Conservation (phyloP, 1,140 invertebrate genomes). For the Lepidurus couesii region DNA sequence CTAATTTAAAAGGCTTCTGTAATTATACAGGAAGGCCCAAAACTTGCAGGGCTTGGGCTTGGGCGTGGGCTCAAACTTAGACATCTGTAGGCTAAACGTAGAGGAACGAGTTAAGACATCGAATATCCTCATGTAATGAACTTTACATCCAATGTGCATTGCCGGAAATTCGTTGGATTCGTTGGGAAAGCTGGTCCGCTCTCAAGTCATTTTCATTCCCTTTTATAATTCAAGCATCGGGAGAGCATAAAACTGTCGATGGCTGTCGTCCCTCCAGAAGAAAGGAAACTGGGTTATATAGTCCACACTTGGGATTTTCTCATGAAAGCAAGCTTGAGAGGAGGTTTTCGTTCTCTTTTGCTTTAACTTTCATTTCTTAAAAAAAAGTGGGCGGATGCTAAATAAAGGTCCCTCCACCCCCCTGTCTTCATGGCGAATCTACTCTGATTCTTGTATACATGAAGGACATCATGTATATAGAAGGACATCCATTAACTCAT, state of each 20-base stretch:
- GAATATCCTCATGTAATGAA: neutral
- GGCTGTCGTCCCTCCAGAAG: neutral
- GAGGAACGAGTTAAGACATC: neutral
- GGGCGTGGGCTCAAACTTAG: neutral
- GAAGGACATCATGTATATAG: neutral
- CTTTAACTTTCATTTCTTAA: neutral
- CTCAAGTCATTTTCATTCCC: neutral
- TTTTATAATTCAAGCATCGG: neutral
- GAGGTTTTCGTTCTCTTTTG: neutral
- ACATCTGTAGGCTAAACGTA: neutral
- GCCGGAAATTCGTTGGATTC: neutral
- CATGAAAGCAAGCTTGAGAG: slow-evolving; percentile 1
- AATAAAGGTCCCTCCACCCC: neutral
- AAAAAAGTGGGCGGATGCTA: neutral
- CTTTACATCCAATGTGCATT: neutral
- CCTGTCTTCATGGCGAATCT: neutral
- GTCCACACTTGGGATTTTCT: slow-evolving; percentile 7
- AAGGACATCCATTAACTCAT: neutral
- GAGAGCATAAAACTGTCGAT: neutral
- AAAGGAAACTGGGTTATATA: neutral
- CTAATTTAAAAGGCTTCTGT: neutral
- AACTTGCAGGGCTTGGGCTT: neutral
- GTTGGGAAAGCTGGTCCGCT: neutral
- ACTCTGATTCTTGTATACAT: neutral
- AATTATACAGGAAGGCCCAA: neutral